Evolutionary conservation across 35 echinoderm and acorn worm species (phyloP).

Genomic region (Nesometra sesokonis): DNA sequence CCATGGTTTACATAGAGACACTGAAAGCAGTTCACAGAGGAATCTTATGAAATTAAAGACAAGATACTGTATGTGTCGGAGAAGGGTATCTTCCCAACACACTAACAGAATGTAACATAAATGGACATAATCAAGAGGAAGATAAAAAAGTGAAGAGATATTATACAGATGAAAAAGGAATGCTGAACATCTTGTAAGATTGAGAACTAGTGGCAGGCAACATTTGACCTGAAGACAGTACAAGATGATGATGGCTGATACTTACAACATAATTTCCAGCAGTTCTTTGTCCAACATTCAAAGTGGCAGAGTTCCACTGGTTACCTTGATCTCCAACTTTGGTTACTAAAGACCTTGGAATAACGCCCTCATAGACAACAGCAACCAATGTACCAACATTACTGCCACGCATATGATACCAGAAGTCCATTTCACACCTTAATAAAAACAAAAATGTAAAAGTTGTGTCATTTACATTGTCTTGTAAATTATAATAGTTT

Average conservation of each 20-base stretch:
- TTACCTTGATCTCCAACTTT: conserved; percentile 44
- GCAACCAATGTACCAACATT: conserved; percentile 48
- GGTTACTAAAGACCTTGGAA: conserved; percentile 15
- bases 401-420: conserved; percentile 72
- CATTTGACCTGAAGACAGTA: background rate
- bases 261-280: conserved; percentile 68
- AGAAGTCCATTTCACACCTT: conserved; percentile 81
- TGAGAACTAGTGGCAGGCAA: no score
- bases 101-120: no score
- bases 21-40: no score
- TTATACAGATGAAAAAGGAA: no score
- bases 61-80: no score
- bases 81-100: no score
- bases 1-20: no score
- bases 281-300: conserved; percentile 41
- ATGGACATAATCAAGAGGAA: no score
- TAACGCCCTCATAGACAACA: conserved; percentile 46
- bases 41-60: no score
- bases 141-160: no score
- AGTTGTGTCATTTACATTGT: background rate
- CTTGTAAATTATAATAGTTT: background rate
- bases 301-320: conserved; percentile 52
- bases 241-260: background rate
- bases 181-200: no score
- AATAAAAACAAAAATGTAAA: background rate